Conservation (phyloP, 2,797 vertebrate genomes). For the Silurus lanzhouensis region DNA sequence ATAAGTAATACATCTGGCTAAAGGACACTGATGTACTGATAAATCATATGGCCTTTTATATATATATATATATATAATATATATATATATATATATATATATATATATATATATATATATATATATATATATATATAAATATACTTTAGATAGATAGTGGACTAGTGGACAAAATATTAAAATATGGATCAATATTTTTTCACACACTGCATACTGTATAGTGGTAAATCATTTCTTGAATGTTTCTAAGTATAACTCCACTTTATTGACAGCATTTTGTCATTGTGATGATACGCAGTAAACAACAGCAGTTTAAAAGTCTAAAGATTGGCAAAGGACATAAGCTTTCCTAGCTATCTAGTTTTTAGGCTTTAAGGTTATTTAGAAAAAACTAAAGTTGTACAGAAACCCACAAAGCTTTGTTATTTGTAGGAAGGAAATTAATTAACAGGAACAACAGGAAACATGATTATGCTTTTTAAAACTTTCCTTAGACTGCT, state of each 20-base stretch:
- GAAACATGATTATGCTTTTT: not conserved
- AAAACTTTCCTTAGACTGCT: not conserved
- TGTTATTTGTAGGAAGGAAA: conserved; percentile 9
- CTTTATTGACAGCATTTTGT: not conserved
- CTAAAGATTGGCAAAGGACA: not conserved
- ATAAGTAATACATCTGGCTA: conserved; percentile 47
- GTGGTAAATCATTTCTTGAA: too few species aligned
- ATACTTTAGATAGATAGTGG: not conserved
- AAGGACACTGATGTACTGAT: conserved; percentile 36
- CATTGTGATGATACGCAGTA: not conserved
- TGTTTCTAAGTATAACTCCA: not conserved
- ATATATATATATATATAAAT: too few species aligned
- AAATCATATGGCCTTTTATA: not conserved
- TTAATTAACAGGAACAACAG: not conserved
- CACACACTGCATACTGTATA: not conserved
- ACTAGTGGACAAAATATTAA: not conserved
- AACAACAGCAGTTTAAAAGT: not conserved
- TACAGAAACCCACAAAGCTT: not conserved
- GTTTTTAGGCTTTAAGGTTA: not conserved
- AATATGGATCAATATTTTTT: not conserved
- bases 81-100: too few species aligned
- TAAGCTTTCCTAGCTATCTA: not conserved
- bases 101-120: too few species aligned
- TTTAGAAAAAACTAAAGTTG: not conserved
- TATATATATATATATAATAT: too few species aligned